Evolutionary conservation across 2,113 vertebrate species (phyloP).

Genomic region (Xerus inauris): DNA sequence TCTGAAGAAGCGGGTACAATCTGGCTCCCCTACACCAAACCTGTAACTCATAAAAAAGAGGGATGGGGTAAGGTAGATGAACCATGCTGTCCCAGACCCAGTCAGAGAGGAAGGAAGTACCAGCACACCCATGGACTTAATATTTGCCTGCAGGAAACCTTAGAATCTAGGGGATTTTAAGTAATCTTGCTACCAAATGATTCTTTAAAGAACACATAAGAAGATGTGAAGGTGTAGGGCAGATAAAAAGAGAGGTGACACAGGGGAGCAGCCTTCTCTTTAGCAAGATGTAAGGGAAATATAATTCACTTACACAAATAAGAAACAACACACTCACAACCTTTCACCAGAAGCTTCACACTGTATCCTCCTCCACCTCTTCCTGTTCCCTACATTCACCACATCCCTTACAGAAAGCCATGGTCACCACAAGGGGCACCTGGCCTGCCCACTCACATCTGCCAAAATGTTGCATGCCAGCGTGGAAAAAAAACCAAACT

Average conservation of each 20-base stretch:
- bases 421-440: slow-evolving; percentile 41
- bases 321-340: slow-evolving; percentile 26
- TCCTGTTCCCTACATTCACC: background rate
- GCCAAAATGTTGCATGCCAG: slow-evolving; percentile 84
- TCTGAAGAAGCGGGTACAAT: background rate
- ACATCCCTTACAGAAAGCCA: slow-evolving; percentile 53
- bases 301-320: slow-evolving; percentile 15
- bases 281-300: slow-evolving; percentile 52
- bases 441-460: slow-evolving; percentile 69
- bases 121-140: background rate
- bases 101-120: background rate
- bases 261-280: slow-evolving; percentile 22
- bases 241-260: slow-evolving; percentile 17
- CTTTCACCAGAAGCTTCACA: slow-evolving; percentile 54
- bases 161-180: background rate
- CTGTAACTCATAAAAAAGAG: background rate
- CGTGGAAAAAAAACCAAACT: slow-evolving; percentile 76
- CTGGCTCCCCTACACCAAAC: background rate
- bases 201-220: slow-evolving; percentile 13
- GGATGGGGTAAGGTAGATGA: background rate
- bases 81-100: background rate
- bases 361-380: background rate
- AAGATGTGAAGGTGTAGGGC: slow-evolving; percentile 5
- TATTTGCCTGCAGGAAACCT: background rate
- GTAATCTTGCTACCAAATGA: slow-evolving; percentile 43